Percentiles rank a stretch among this genome's conserved stretches.
These are phyloP conservation scores for Scaptomyza cyrtandrae DNA, from an alignment of 2,888 invertebrate species.

Conservation along the genomic window DNA sequence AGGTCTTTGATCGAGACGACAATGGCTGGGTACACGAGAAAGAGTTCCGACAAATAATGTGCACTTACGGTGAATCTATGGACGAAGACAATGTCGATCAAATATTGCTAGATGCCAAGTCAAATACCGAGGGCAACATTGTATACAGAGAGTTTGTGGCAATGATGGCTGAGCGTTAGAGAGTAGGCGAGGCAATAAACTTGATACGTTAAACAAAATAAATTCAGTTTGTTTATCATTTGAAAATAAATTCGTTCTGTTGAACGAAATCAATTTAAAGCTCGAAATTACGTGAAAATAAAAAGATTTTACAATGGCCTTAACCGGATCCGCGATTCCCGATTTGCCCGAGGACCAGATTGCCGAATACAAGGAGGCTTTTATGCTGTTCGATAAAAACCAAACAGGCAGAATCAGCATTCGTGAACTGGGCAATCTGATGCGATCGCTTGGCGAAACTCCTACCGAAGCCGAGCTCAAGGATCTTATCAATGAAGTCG, in stretches of 20 bases:
- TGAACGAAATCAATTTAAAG: background rate
- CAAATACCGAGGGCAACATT: slow-evolving; percentile 67
- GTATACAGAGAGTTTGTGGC: slow-evolving; percentile 57
- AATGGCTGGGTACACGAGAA: slow-evolving; percentile 55
- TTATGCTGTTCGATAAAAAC: slow-evolving; percentile 99
- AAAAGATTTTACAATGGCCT: slow-evolving; percentile 11
- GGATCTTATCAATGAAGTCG: slow-evolving; percentile 99
- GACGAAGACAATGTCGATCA: slow-evolving; percentile 61
- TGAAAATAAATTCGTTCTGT: slow-evolving; percentile 8
- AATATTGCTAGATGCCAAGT: slow-evolving; percentile 53
- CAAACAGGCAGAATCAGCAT: slow-evolving; percentile 99
- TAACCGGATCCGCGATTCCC: no score
- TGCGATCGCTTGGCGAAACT: slow-evolving; percentile 99
- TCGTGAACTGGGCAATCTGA: slow-evolving; percentile 99
- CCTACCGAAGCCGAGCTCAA: slow-evolving; percentile 99
- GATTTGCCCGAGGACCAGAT: slow-evolving; percentile 98
- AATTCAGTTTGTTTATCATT: slow-evolving; percentile 7
- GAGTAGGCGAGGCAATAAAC: slow-evolving; percentile 23
- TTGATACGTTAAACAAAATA: background rate
- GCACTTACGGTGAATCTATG: slow-evolving; percentile 52
- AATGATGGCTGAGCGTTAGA: slow-evolving; percentile 48
- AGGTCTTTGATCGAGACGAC: slow-evolving; percentile 51
- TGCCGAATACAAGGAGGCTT: slow-evolving; percentile 99
- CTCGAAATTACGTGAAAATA: slow-evolving; percentile 5
- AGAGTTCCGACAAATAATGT: slow-evolving; percentile 55